Percentiles rank a stretch among this genome's conserved stretches.
Conservation (phyloP, 92 coral and sea anemone species). For the Galaxea fascicularis region DNA sequence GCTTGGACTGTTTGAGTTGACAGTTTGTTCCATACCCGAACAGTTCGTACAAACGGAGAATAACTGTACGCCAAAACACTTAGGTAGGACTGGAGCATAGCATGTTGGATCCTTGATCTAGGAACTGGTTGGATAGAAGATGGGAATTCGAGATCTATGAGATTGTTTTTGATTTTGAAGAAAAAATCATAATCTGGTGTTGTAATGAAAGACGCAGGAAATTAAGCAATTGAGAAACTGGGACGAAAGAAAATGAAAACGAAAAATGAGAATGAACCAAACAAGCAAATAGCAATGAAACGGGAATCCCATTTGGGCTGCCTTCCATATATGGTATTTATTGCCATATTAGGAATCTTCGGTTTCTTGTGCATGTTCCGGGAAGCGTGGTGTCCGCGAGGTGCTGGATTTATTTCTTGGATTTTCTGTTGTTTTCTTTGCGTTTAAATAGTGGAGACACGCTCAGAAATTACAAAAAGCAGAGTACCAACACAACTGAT, state of each 20-base stretch:
- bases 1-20: no score
- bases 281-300: conserved; percentile 32
- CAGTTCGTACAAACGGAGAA: no score
- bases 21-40: no score
- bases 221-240: neutral
- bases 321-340: conserved; percentile 63
- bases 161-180: no score
- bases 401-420: conserved; percentile 13
- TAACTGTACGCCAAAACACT: no score
- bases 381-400: conserved; percentile 59
- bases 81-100: no score
- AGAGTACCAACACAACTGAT: neutral
- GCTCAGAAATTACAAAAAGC: neutral
- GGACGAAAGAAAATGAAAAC: neutral
- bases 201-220: no score
- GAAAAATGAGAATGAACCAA: neutral
- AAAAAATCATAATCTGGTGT: no score
- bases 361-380: conserved; percentile 58
- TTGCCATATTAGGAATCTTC: conserved; percentile 64
- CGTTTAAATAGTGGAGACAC: neutral
- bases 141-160: no score
- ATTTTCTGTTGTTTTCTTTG: conserved; percentile 41
- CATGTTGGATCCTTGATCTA: no score
- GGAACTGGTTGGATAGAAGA: no score
- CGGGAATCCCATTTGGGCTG: conserved; percentile 65